Evolutionary conservation across 2,797 vertebrate genomes (phyloP).

Genomic region (Crenuchus spilurus): DNA sequence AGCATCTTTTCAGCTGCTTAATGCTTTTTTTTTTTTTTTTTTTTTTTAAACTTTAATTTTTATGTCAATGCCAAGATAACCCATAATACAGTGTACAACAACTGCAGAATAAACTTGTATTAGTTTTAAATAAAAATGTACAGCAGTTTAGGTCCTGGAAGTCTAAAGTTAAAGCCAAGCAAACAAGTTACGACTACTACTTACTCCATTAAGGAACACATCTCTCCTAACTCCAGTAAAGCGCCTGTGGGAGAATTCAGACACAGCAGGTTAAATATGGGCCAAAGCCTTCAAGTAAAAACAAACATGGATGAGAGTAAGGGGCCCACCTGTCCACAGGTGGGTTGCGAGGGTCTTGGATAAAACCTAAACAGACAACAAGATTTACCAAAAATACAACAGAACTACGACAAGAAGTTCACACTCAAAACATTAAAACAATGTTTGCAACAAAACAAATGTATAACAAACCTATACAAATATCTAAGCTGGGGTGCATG

Average conservation of each 20-base stretch:
- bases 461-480: neutral
- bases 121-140: neutral
- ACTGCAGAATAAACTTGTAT: too few species aligned
- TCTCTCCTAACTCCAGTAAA: slow-evolving; percentile 94
- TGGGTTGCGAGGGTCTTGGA: slow-evolving; percentile 94
- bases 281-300: slow-evolving; percentile 56
- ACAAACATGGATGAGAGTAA: slow-evolving; percentile 43
- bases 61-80: too few species aligned
- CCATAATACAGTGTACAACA: neutral
- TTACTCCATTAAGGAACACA: slow-evolving; percentile 98
- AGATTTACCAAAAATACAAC: slow-evolving; percentile 50
- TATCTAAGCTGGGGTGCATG: too few species aligned
- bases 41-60: too few species aligned
- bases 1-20: too few species aligned
- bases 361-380: slow-evolving; percentile 89
- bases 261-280: neutral
- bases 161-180: neutral
- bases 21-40: too few species aligned
- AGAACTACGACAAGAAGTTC: neutral
- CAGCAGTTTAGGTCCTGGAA: neutral
- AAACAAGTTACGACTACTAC: slow-evolving; percentile 59
- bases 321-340: slow-evolving; percentile 93
- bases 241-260: slow-evolving; percentile 81
- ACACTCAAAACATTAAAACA: neutral
- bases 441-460: neutral